Evolutionary conservation across 2,888 invertebrate genomes (phyloP).

Genomic region (Thalpophila matura): DNA sequence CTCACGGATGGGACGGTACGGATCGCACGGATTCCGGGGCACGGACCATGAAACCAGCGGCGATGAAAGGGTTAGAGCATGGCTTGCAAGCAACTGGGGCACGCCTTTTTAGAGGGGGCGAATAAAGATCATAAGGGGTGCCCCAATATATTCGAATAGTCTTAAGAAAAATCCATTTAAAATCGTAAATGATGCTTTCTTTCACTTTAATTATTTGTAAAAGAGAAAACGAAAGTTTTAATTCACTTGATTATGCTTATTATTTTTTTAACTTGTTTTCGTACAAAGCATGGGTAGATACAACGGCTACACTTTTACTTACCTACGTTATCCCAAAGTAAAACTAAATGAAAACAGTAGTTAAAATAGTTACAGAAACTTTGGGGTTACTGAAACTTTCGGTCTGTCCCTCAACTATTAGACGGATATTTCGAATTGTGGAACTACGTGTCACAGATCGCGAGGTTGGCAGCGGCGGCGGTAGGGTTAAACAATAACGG

Average conservation of each 20-base stretch:
- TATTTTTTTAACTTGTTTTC: too few species aligned
- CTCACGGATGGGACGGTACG: not conserved
- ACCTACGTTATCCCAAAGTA: slow-evolving; percentile 18
- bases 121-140: too few species aligned
- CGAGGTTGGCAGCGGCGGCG: not conserved
- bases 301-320: too few species aligned
- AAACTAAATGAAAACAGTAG: slow-evolving; percentile 22
- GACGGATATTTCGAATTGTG: slow-evolving; percentile 18
- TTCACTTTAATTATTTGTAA: too few species aligned
- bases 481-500: slow-evolving; percentile 1
- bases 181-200: too few species aligned
- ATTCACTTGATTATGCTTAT: too few species aligned
- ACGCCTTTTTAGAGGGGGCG: too few species aligned
- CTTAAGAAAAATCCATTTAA: too few species aligned
- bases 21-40: not conserved
- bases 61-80: not conserved
- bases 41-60: slow-evolving; percentile 9
- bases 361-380: slow-evolving; percentile 20
- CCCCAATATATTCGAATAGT: too few species aligned
- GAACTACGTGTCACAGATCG: not conserved
- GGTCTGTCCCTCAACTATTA: not conserved
- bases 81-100: too few species aligned
- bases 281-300: too few species aligned
- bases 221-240: too few species aligned
- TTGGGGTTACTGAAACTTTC: slow-evolving; percentile 11